Conservation (phyloP, 2,113 vertebrate genomes). For the Silurus meridionalis region DNA sequence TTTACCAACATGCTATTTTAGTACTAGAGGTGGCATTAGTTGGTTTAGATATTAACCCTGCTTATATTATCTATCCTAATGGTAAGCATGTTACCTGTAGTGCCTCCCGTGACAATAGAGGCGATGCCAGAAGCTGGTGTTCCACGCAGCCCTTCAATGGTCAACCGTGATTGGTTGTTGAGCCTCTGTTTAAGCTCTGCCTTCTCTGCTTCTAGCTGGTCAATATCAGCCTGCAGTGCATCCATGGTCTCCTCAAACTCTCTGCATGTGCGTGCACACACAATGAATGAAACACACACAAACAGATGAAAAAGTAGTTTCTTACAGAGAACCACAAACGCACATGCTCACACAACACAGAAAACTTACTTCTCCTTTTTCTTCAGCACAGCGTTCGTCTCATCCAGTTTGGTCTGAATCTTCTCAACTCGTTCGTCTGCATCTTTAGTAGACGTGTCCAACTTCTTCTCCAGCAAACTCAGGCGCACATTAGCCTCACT, state of each 20-base stretch:
- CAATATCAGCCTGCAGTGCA: constrained; percentile 92
- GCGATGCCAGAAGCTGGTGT: constrained; percentile 79
- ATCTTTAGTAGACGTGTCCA: constrained; percentile 91
- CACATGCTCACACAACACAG: constrained; percentile 64
- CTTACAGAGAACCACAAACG: background rate
- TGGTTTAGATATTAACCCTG: background rate
- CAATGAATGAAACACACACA: background rate
- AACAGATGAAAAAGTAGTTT: background rate
- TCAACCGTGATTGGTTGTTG: constrained; percentile 86
- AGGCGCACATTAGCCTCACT: constrained; percentile 91
- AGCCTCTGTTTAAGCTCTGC: constrained; percentile 89
- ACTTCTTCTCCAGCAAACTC: constrained; percentile 94
- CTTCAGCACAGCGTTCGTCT: constrained; percentile 85
- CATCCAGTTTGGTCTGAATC: constrained; percentile 89
- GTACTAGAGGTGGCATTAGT: background rate
- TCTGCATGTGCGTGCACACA: constrained; percentile 63
- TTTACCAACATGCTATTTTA: background rate
- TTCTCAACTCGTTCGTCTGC: constrained; percentile 92
- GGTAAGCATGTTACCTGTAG: constrained; percentile 74
- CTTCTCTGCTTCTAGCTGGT: constrained; percentile 95
- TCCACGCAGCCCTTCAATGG: constrained; percentile 80
- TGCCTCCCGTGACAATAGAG: constrained; percentile 83
- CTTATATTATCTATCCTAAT: background rate
- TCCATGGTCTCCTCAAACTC: constrained; percentile 99
- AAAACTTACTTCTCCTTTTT: constrained; percentile 90